phyloP scores from a whole-genome alignment of 2,797 vertebrate genomes.

The Premnoplex brunnescens region DNA sequence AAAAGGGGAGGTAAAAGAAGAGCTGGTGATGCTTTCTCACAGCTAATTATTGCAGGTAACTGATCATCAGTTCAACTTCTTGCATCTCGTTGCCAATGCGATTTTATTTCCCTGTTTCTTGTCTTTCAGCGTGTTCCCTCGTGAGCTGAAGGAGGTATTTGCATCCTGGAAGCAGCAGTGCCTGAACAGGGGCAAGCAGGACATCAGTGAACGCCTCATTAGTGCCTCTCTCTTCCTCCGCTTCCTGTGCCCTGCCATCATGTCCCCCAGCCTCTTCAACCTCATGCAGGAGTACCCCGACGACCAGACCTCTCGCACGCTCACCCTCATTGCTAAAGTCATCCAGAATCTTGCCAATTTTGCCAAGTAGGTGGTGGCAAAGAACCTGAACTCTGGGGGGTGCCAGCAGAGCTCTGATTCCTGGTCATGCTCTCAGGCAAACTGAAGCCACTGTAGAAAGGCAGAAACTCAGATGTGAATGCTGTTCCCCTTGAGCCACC shows the following conservation, averaged over 20 bases:
- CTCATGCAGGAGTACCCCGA: slow-evolving; percentile 96
- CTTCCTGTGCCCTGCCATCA: slow-evolving; percentile 95
- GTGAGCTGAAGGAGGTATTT: slow-evolving; percentile 96
- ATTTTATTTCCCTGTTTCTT: neutral
- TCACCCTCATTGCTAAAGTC: slow-evolving; percentile 96
- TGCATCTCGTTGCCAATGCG: neutral
- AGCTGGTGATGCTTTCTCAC: neutral
- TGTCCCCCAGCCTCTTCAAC: slow-evolving; percentile 95
- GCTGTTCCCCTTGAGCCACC: neutral
- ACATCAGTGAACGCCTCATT: slow-evolving; percentile 92
- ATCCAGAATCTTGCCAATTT: slow-evolving; percentile 99
- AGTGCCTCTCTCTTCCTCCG: slow-evolving; percentile 95
- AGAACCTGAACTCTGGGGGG: neutral
- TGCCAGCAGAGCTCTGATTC: neutral
- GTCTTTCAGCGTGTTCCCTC: slow-evolving; percentile 88
- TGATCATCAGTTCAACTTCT: neutral
- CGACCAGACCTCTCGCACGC: slow-evolving; percentile 89
- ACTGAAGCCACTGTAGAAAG: neutral
- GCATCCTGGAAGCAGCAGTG: slow-evolving; percentile 95
- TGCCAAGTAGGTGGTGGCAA: slow-evolving; percentile 83
- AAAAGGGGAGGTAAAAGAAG: neutral
- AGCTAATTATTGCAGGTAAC: neutral
- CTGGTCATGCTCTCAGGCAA: neutral
- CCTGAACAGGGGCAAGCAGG: slow-evolving; percentile 87
- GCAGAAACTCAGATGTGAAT: neutral